Base-by-base conservation (phyloP, 2,113 vertebrate genomes). In the Protobothrops mucrosquamatus region DNA sequence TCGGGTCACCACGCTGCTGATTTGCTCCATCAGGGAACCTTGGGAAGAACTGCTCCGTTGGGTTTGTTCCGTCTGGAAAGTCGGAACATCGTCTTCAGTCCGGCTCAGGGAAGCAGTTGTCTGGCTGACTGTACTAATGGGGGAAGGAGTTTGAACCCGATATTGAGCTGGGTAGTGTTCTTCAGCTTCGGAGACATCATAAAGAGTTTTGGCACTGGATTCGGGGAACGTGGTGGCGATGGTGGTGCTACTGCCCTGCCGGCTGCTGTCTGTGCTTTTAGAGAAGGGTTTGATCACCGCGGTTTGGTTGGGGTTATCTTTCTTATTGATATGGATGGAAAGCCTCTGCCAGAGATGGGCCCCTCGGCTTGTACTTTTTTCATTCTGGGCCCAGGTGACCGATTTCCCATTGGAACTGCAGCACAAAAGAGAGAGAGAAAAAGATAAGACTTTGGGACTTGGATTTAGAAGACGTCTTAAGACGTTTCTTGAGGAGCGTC, bases 251-350 rank as follows among this genome's bases (percentile, higher is more conserved):
- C 46, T 69, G 95, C 95, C 86, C 0, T 94, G 12, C 93, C 97
- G 97, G 74, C 98, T 98, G 95, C 98, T 98, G 88, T 99, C 99
- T 6, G 97, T 95, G 93, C 98, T 98, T 97, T 99, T 99, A 81
- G 99, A 98, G 96, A 99, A 99, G 94, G 99, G 99, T 96, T 99
- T 99, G 97, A 99, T 99, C 94, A 99, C 98, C 0, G 99, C 99
- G 0, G 99, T 99, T 95, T 99, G 99, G 93, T 99, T 99, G 59
- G 96, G 96, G 94, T 98, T 99, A 96, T 99, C 99, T n/a, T 98
- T 99, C 95, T 98, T 99, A 97, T 99, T 99, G 97, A 99, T 99
- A 96, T 99, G 99, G 91, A 99, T 97, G 34, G 99, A 99, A 91
- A 99, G 94, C 24, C 99, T 96, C 95, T 99, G 99, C 99, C 99